Conservation (phyloP, 2,797 vertebrate genomes). For the Onychomys arenicola region DNA sequence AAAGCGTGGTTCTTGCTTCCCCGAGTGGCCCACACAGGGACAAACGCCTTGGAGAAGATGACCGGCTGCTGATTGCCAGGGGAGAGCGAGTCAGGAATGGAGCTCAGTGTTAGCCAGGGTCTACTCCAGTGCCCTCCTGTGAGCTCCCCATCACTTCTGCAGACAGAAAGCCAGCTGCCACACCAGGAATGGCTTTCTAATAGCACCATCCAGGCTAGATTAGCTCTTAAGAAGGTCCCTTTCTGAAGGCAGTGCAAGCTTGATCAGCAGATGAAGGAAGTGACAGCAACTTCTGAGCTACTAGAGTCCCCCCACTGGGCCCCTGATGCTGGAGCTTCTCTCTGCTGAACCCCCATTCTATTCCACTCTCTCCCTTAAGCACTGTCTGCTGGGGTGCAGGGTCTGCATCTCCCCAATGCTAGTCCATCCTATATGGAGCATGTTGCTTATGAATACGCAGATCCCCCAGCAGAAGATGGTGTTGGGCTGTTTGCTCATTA, state of each 20-base stretch:
- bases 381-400: not conserved
- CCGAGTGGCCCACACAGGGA: not conserved
- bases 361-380: not conserved
- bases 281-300: conserved; percentile 51
- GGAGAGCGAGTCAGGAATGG: not conserved
- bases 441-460: not conserved
- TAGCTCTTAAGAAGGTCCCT: conserved; percentile 69
- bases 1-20: conserved; percentile 27
- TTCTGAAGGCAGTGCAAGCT: conserved; percentile 69
- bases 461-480: conserved; percentile 53
- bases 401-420: not conserved
- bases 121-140: conserved; percentile 9
- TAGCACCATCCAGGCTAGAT: conserved; percentile 65
- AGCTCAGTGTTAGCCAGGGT: conserved; percentile 45
- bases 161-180: conserved; percentile 54
- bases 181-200: conserved; percentile 69
- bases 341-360: conserved; percentile 2
- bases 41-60: conserved; percentile 10
- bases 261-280: conserved; percentile 63
- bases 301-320: not conserved
- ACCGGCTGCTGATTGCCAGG: not conserved
- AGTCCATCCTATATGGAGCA: not conserved
- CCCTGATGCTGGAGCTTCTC: not conserved
- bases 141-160: conserved; percentile 18
- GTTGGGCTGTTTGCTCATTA: conserved; percentile 70